Base-by-base conservation (phyloP, 2,888 invertebrate genomes). In the Andrena hattorfiana region DNA sequence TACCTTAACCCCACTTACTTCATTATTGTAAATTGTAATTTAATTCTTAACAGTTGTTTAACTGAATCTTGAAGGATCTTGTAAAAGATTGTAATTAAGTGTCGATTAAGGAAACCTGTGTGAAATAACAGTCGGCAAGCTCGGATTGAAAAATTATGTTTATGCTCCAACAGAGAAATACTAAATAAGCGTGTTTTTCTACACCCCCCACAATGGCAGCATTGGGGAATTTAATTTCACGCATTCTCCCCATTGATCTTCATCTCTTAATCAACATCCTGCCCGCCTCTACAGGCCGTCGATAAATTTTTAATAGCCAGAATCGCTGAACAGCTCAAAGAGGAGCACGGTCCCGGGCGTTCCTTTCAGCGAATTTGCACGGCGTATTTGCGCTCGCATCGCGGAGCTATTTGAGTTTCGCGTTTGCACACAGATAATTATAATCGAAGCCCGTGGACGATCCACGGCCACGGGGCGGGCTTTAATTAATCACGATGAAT, bases 401-500 rank as follows among this genome's bases (percentile, higher is more conserved):
- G 75, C 62, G 8, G 30, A 51, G 66, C 81, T 81, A 48, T 81
- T 75, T 82, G 82, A 81, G 70, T 82, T 82, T 71, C 75, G 71
- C 76, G 81, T 81, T 81, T 81, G 81, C 82, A 81, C 81, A 81
- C 64, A 75, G 82, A 82, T 81, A 70, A 82, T 82, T 82, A 81
- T 82, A 81, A 82, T 82, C 81, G 81, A 81, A 81, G 75, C 60
- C 66, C 67, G 26, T 13, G 42, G 72, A 56, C 70, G 83, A 76
- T 81, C 70, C 82, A 60, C 54, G 75, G 54, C 66, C 82, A 56
- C 70, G 75, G 69, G 42, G 32, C 62, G 28, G 56, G 75, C 76
- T 75, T 82, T 76, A 82, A 82, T 82, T 82, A 82, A 82, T 82
- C 82, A 82, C 82, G 82, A 81, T 71, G 82, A 82, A 82, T 81